These are phyloP conservation scores for Drosophila hydei DNA, from an alignment of 1,140 invertebrate genomes.

Conservation along the genomic window DNA sequence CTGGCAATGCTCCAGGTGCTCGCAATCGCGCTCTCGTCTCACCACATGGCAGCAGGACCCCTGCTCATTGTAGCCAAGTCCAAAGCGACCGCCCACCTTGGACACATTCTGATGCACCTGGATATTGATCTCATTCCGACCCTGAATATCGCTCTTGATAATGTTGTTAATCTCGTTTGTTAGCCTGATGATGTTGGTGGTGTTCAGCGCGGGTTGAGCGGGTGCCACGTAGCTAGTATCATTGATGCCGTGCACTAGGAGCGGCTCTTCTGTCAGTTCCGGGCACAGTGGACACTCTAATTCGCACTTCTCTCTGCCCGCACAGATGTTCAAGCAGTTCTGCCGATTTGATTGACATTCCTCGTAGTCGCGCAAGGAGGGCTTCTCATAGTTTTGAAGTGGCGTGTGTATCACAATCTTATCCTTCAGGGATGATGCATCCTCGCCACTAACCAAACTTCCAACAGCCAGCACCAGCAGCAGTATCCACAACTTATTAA, in stretches of 20 bases:
- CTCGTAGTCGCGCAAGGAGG: constrained; percentile 65
- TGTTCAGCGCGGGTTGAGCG: constrained; percentile 45
- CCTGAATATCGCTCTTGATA: constrained; percentile 58
- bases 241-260: constrained; percentile 72
- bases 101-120: constrained; percentile 69
- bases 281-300: constrained; percentile 65
- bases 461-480: constrained; percentile 25
- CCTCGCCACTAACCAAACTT: constrained; percentile 1
- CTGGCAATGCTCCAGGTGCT: constrained; percentile 36
- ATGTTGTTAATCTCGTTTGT: constrained; percentile 76
- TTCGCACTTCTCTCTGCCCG: constrained; percentile 25
- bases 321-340: constrained; percentile 45
- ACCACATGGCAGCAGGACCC: constrained; percentile 73
- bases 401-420: constrained; percentile 69
- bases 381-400: constrained; percentile 68
- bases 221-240: constrained; percentile 54
- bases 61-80: constrained; percentile 65
- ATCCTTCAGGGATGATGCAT: constrained; percentile 22
- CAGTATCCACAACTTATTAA: constrained; percentile 2
- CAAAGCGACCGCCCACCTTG: constrained; percentile 68
- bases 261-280: constrained; percentile 57
- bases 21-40: constrained; percentile 39
- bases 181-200: constrained; percentile 71
- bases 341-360: constrained; percentile 59
- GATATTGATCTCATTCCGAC: constrained; percentile 60